Conservation (phyloP, 2,797 vertebrate species). For the Meriones psammophilus region DNA sequence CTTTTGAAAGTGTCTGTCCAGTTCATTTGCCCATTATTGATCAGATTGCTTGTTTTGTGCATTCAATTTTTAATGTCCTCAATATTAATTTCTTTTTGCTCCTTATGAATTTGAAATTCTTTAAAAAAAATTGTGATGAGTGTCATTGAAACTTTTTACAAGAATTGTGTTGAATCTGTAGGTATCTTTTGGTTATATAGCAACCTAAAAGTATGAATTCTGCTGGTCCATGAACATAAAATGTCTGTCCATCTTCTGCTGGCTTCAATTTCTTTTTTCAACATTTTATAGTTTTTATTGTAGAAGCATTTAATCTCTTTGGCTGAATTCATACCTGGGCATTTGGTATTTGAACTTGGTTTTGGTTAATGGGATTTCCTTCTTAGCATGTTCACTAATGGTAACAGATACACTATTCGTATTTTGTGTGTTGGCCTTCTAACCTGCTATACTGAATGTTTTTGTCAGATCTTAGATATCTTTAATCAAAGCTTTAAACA, state of each 20-base stretch:
- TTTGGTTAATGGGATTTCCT: background rate
- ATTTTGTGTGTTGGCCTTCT: background rate
- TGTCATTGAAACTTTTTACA: background rate
- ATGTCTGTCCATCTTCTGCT: background rate
- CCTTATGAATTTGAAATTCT: background rate
- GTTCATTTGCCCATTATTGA: background rate
- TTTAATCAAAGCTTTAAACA: background rate
- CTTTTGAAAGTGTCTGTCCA: background rate
- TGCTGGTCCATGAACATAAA: background rate
- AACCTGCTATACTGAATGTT: background rate
- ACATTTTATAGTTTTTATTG: background rate
- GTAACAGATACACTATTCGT: background rate
- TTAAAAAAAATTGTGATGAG: background rate
- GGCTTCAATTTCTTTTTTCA: background rate
- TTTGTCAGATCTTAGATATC: background rate
- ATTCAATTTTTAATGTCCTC: background rate
- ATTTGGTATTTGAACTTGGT: background rate
- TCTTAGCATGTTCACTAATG: background rate
- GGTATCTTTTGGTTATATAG: background rate
- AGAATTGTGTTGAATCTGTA: background rate
- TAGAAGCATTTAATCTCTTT: background rate
- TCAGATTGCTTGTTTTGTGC: background rate
- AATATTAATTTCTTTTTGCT: background rate
- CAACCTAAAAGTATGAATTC: background rate
- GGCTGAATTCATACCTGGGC: background rate